Percentiles rank a stretch among this genome's conserved stretches.
Evolutionary conservation across 2,797 vertebrate species (phyloP).

Genomic region (Alectoris magna): DNA sequence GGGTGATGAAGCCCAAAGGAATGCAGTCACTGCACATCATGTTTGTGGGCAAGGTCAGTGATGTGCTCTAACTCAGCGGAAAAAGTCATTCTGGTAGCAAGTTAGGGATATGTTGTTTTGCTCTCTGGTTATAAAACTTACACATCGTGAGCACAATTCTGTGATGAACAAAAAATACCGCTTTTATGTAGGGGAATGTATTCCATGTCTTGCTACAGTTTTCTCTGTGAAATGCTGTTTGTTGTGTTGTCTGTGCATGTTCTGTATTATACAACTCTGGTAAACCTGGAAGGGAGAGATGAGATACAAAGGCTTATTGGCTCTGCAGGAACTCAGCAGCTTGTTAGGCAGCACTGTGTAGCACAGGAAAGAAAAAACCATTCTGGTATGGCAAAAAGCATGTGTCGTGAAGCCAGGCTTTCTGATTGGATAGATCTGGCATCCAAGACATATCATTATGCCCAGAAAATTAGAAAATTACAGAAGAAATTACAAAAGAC

Average conservation of each 20-base stretch:
- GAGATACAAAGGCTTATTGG: conserved; percentile 20
- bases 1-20: neutral
- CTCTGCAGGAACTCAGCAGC: neutral
- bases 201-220: neutral
- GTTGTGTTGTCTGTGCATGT: neutral
- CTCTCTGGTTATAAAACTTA: neutral
- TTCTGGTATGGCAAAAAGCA: neutral
- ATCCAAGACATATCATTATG: neutral
- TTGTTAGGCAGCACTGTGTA: neutral
- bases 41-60: neutral
- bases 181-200: neutral
- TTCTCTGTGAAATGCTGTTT: neutral
- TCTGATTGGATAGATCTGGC: neutral
- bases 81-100: neutral
- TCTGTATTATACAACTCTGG: neutral
- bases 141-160: neutral
- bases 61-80: neutral
- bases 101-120: neutral
- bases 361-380: neutral
- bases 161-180: neutral
- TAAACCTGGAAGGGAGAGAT: neutral
- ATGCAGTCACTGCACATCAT: neutral
- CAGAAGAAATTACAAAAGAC: neutral
- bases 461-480: conserved; percentile 19
- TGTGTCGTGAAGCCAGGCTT: fast-evolving